A percentile compares a stretch with the other conserved stretches of the same genome.
Conservation (phyloP, 1,140 invertebrate genomes). For the Heterodera schachtii region DNA sequence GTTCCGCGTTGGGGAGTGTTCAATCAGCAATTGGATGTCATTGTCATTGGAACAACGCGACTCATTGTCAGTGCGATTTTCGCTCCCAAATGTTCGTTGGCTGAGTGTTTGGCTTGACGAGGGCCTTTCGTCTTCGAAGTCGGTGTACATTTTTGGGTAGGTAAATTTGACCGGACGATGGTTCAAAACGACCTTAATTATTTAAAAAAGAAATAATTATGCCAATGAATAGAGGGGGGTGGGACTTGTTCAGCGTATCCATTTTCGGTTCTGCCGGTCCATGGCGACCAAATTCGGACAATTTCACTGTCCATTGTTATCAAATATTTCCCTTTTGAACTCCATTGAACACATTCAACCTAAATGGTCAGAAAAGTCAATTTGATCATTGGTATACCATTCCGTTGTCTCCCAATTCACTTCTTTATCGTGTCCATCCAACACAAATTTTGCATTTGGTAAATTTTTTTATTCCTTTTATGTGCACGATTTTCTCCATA, state of each 20-base stretch:
- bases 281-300: conserved; percentile 14
- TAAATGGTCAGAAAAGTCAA: not conserved
- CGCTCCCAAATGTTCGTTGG: not conserved
- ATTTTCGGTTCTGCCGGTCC: not conserved
- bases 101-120: not conserved
- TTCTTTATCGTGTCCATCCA: conserved; percentile 32
- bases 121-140: not conserved
- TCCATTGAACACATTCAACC: conserved; percentile 25
- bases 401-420: conserved; percentile 3
- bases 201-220: not conserved
- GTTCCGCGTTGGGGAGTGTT: not conserved
- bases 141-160: not conserved
- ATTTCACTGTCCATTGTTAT: conserved; percentile 23
- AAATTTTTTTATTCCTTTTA: conserved; percentile 10
- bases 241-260: not conserved
- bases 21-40: not conserved
- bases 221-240: not conserved
- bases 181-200: not conserved
- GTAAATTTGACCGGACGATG: conserved; percentile 12
- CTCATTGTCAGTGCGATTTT: not conserved
- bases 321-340: conserved; percentile 13
- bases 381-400: too few species aligned
- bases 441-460: conserved; percentile 36
- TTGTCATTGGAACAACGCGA: not conserved
- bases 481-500: not conserved